Evolutionary conservation across 1,140 invertebrate species (phyloP).

Genomic region (Brachionus asplanchnoidis): DNA sequence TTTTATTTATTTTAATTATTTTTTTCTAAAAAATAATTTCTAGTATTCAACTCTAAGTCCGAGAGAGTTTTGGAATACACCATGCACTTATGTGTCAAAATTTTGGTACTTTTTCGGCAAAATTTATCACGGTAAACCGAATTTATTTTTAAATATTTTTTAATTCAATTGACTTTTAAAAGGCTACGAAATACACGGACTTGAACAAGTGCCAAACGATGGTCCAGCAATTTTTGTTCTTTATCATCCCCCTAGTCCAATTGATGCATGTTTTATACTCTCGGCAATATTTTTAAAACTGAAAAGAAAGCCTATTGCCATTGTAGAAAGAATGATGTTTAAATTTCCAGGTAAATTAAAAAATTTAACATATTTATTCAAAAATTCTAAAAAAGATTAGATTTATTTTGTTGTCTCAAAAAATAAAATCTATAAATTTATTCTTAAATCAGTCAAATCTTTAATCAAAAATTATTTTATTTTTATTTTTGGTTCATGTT

Average conservation of each 20-base stretch:
- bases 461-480: too few relatives aligned
- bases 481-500: too few relatives aligned
- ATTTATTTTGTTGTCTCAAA: background rate
- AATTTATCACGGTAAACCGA: background rate
- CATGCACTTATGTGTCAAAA: background rate
- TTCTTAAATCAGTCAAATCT: too few relatives aligned
- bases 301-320: conserved; percentile 76
- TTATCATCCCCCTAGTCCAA: conserved; percentile 92
- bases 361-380: too few relatives aligned
- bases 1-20: background rate
- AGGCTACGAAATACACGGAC: conserved; percentile 82
- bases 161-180: background rate
- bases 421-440: too few relatives aligned
- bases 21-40: background rate
- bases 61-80: background rate
- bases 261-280: conserved; percentile 93
- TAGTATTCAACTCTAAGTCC: background rate
- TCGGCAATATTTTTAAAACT: conserved; percentile 75
- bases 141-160: background rate
- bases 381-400: conserved; percentile 23
- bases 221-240: conserved; percentile 84
- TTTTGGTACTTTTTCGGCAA: background rate
- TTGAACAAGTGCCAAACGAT: conserved; percentile 84
- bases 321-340: conserved; percentile 90
- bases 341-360: conserved; percentile 79